Conservation (phyloP, 2,888 invertebrate genomes). For the Erebia palarica region DNA sequence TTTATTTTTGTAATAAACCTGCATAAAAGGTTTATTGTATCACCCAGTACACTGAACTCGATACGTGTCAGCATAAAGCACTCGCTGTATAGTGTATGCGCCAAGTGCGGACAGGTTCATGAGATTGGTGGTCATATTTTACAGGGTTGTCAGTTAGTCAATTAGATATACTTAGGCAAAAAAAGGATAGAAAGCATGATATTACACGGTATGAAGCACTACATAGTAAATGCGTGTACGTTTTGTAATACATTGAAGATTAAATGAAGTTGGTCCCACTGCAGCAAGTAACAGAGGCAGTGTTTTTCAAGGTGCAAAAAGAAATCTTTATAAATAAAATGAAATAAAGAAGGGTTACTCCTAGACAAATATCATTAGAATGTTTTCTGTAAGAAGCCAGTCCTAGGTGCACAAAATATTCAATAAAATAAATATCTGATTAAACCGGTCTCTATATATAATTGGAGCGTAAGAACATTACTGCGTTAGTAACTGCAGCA, state of each 20-base stretch:
- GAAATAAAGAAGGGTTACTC: neutral
- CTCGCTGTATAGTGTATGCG: constrained; percentile 18
- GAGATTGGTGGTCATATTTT: constrained; percentile 26
- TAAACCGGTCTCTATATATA: constrained; percentile 62
- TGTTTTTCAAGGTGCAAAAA: no score
- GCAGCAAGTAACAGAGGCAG: no score
- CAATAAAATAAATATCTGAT: constrained; percentile 40
- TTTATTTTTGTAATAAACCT: constrained; percentile 24
- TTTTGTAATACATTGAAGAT: no score
- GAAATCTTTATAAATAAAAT: no score
- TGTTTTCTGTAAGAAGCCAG: neutral
- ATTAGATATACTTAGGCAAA: neutral
- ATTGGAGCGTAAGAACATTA: constrained; percentile 74
- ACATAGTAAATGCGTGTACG: no score
- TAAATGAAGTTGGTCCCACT: no score
- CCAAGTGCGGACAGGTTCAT: constrained; percentile 33
- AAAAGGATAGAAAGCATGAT: no score
- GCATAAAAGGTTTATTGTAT: constrained; percentile 31
- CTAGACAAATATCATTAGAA: neutral
- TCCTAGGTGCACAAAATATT: constrained; percentile 29
- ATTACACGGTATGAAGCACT: no score
- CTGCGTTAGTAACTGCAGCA: constrained; percentile 48
- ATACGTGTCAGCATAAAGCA: constrained; percentile 36
- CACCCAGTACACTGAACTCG: constrained; percentile 31
- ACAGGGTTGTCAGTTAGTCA: constrained; percentile 20